phyloP scores from a whole-genome alignment of 2,113 vertebrate species.

The Cygnus atratus region DNA sequence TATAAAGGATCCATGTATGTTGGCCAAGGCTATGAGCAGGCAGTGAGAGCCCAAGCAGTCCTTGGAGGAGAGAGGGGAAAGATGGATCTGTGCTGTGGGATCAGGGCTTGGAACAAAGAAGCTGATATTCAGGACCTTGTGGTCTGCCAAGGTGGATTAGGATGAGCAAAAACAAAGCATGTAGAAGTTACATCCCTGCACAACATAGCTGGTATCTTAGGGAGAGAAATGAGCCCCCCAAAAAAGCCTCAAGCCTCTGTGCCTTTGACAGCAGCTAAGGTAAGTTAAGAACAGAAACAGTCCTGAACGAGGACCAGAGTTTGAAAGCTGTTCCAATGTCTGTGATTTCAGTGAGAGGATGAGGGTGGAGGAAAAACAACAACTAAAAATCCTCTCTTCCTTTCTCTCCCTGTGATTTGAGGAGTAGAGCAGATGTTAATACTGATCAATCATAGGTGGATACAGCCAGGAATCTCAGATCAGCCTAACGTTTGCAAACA shows the following conservation, averaged over 20 bases:
- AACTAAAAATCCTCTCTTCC: not conserved
- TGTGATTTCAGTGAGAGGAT: not conserved
- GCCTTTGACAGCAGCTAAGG: not conserved
- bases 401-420: not conserved
- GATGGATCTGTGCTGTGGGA: not conserved
- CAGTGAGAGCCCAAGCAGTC: not conserved
- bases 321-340: not conserved
- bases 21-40: not conserved
- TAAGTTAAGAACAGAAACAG: not conserved
- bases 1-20: accelerated
- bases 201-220: not conserved
- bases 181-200: not conserved
- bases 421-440: not conserved
- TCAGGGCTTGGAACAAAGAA: not conserved
- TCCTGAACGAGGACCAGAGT: not conserved
- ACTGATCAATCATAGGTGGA: accelerated
- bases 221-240: not conserved
- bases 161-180: not conserved
- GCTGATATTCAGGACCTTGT: not conserved
- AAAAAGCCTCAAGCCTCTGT: not conserved
- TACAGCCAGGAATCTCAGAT: accelerated
- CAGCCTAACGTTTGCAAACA: not conserved
- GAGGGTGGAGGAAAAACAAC: not conserved
- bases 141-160: not conserved
- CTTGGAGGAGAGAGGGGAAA: not conserved